Evolutionary conservation across 2,113 vertebrate genomes (phyloP), one percentile per base, ranked within the genome.

Genomic region (Cranoglanis bouderius): DNA sequence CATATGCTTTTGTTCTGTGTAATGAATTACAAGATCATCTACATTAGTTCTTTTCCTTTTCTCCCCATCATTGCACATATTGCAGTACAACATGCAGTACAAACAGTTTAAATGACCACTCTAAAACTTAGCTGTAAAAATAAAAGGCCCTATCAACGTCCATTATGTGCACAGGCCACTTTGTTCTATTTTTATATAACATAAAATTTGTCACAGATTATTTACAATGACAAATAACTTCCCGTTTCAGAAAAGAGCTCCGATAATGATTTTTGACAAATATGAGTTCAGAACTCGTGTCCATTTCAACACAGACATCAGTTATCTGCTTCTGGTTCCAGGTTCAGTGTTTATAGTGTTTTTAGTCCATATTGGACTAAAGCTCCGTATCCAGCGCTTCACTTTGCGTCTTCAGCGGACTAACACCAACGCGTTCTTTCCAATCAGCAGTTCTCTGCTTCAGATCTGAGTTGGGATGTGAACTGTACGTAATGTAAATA

Each of bases 121-220:
- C 10, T 67, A 51, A 85, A 67, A 70, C 4, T 6, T 43, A 61
- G 14, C 40, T 85, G 43, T 35, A 65, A 46, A 84, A 84, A 67
- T 63, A 84, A 84, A 63, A 32, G 59, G 38, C 40, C 83, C 4
- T n/a, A 16, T 9, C 2, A 18, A 32, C 29, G 26, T 80, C 77
- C 3, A 12, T 51, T 61, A 65, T 49, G 24, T 67, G 26, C 7
- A 49, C 61, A 21, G 83, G 83, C 40, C 40, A 55, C 24, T 86
- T 86, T 86, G 67, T 86, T 86, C 70, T 61, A 46, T 38, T 78
- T 43, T 77, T 59, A 59, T 59, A 49, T 8, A 53, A 72, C 2
- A 16, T 51, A 65, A 35, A 51, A 85, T 51, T 51, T 10, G 19
- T 63, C 29, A 61, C 51, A 78, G 26, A 43, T 53, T 53, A 70